Base-by-base conservation (phyloP, 2,797 vertebrate species). In the Anguilla marmorata region DNA sequence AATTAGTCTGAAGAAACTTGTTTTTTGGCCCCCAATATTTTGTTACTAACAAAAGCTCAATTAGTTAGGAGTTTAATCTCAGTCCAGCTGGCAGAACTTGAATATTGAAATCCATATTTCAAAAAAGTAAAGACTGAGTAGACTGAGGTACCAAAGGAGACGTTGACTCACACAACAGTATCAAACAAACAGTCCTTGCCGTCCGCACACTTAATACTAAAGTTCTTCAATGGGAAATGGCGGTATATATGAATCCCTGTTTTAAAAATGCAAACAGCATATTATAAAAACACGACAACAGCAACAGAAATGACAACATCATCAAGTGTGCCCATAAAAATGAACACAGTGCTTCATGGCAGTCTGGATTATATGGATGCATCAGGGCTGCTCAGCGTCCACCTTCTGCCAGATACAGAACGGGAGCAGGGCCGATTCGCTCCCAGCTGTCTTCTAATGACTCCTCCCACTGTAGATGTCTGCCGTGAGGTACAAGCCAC, bases 231-330 rank as follows among this genome's bases (percentile, higher is more conserved):
- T n/a, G 8, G 48, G 7, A 82, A 82, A 82, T 85, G 37, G 74
- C 37, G 19, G 33, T 14, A 27, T 60, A 24, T 60, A 60, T 80
- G 74, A 87, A 48, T 82, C 74, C n/a, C 54, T 52, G 66, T 86
- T 80, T 56, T 60, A 79, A 84, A 79, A 87, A 60, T 63, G n/a
- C 12, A 50, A 30, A n/a, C 41, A 48, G 41, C 19, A 48, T 9
- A 45, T n/a, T 11, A 41, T 79, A 33, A 80, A 48, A 79, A 79
- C 2, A 74, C 12, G 4, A 14, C 72, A 30, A 12, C 30, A 30
- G 5, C 30, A 45, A 80, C 76, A 48, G 41, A 19, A 82, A 82
- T 11, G 16, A 21, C 16, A 82, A 19, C 45, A 82, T 14, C 54
- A 56, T 52, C 50, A 79, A 79, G 37, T 79, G 69, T 41, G 74